Conservation (phyloP, 2,113 vertebrate species). For the Saguinus imperator region DNA sequence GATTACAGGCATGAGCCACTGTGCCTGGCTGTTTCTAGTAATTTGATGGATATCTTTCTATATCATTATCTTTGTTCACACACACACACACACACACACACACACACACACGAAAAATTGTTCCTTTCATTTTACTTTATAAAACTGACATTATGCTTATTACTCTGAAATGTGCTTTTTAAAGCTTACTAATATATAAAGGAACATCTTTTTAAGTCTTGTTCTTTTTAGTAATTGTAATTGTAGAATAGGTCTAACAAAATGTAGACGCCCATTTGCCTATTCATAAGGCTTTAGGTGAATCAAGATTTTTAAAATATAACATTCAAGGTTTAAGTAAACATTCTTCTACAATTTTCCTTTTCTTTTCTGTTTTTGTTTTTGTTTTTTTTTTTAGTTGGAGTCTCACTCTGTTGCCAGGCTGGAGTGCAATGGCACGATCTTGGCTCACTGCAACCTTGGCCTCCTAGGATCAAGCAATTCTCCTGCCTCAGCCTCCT, state of each 20-base stretch:
- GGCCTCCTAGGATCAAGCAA: too few relatives aligned
- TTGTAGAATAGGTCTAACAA: not conserved
- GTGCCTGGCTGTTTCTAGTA: not conserved
- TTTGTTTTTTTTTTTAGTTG: too few relatives aligned
- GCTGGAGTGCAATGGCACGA: too few relatives aligned
- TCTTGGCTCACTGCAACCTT: too few relatives aligned
- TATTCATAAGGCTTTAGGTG: slow-evolving; percentile 1
- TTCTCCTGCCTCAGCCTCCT: too few relatives aligned
- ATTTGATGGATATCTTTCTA: slow-evolving; percentile 6
- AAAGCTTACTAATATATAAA: slow-evolving; percentile 2
- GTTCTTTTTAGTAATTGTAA: not conserved
- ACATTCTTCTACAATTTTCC: not conserved
- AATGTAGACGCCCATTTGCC: not conserved
- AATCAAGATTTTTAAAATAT: not conserved
- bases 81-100: not conserved
- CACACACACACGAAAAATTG: not conserved
- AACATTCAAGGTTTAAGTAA: not conserved
- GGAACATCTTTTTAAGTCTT: not conserved
- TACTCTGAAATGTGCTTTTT: not conserved
- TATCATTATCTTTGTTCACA: not conserved
- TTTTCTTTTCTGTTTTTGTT: not conserved
- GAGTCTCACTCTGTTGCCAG: too few relatives aligned
- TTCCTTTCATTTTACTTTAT: not conserved
- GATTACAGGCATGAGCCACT: too few relatives aligned
- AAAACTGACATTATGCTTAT: not conserved